These are phyloP conservation scores for Spongilla lacustris DNA, from an alignment of 37 sponge, comb jelly and placozoan genomes.

Conservation along the genomic window DNA sequence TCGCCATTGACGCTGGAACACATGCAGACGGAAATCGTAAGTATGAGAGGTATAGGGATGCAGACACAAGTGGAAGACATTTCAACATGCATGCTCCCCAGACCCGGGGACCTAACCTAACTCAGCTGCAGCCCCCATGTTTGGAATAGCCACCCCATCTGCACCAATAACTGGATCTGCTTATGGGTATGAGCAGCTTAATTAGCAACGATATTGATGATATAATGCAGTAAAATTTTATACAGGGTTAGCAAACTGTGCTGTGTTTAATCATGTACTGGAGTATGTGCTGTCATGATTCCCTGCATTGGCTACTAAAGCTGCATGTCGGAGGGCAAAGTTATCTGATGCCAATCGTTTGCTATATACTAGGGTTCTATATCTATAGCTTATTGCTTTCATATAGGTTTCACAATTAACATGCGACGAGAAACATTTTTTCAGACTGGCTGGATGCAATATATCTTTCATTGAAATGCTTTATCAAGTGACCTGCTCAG, in stretches of 20 bases:
- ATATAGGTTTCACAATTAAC: neutral
- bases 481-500: constrained; percentile 38
- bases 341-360: neutral
- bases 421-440: neutral
- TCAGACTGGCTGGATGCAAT: constrained; percentile 16
- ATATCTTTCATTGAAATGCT: constrained; percentile 2
- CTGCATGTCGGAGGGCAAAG: neutral
- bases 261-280: neutral
- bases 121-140: too few species aligned
- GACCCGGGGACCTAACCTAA: too few species aligned
- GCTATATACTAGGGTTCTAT: neutral
- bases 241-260: neutral
- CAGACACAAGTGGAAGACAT: too few species aligned
- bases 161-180: too few species aligned
- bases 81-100: too few species aligned
- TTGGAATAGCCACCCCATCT: too few species aligned
- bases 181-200: too few species aligned
- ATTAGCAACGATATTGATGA: neutral
- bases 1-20: too few species aligned
- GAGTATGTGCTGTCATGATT: neutral
- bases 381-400: constrained; percentile 17
- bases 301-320: neutral
- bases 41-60: too few species aligned
- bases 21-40: too few species aligned
- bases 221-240: neutral